Evolutionary conservation across 2,113 vertebrate genomes (phyloP).

Genomic region (Dolichotis patagonum): DNA sequence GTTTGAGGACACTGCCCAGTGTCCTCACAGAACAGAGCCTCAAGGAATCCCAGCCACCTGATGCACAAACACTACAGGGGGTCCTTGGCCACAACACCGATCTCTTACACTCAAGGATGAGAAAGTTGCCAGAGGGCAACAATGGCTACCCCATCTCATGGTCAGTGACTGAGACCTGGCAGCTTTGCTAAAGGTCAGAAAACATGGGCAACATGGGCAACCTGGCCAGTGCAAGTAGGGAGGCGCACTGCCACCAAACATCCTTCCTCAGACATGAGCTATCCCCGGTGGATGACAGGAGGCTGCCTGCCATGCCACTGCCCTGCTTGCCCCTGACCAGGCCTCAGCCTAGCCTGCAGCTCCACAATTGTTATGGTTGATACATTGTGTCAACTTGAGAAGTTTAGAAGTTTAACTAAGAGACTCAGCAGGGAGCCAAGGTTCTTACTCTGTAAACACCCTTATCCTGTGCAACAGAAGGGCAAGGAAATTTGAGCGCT

Average conservation of each 20-base stretch:
- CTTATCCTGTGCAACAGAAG: too few species aligned
- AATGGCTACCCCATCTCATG: background rate
- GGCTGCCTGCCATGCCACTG: background rate
- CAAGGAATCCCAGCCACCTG: background rate
- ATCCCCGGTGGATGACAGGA: background rate
- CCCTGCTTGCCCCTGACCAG: accelerated
- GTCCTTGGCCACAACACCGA: too few species aligned
- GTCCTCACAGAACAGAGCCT: background rate
- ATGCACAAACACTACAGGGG: too few species aligned
- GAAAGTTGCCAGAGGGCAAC: background rate
- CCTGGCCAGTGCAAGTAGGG: too few species aligned
- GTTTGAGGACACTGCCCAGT: background rate
- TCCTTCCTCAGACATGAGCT: background rate
- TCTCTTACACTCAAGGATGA: background rate
- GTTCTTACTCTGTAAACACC: too few species aligned
- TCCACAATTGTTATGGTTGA: too few species aligned
- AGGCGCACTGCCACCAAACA: too few species aligned
- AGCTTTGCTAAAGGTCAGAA: background rate
- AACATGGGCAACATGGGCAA: too few species aligned
- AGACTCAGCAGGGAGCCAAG: too few species aligned
- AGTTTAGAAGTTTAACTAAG: too few species aligned
- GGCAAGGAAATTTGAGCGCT: too few species aligned
- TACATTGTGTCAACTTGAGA: too few species aligned
- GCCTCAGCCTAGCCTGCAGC: background rate
- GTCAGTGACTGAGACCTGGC: background rate